phyloP scores from a whole-genome alignment of 2,113 vertebrate genomes.

The Lasiurus cinereus region DNA sequence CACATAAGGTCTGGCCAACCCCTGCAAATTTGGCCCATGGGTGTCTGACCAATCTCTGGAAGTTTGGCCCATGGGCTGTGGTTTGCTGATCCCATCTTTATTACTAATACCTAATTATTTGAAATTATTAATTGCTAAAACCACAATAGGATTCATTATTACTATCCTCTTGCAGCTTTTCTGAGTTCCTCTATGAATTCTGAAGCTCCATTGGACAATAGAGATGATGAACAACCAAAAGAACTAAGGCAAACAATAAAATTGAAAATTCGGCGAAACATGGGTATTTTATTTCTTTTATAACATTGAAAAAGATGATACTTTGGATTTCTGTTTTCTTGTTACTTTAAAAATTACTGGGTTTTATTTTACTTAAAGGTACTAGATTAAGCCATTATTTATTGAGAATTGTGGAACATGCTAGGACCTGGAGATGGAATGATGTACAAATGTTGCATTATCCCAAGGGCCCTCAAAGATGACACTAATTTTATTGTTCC shows the following conservation, averaged over 20 bases:
- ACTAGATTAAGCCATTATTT: slow-evolving; percentile 25
- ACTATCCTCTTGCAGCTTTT: slow-evolving; percentile 79
- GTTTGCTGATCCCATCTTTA: background rate
- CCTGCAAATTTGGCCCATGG: background rate
- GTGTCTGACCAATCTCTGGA: background rate
- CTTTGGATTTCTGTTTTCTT: slow-evolving; percentile 52
- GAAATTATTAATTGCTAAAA: slow-evolving; percentile 15
- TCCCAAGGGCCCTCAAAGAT: background rate
- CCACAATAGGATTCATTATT: slow-evolving; percentile 36
- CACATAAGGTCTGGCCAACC: background rate
- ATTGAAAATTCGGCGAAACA: slow-evolving; percentile 87
- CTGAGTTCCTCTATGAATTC: slow-evolving; percentile 72
- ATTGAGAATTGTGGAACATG: background rate
- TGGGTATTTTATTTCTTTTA: slow-evolving; percentile 85
- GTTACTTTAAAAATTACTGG: slow-evolving; percentile 63
- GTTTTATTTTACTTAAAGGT: slow-evolving; percentile 53
- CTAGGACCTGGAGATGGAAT: background rate
- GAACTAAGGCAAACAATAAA: slow-evolving; percentile 81
- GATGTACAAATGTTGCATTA: slow-evolving; percentile 20
- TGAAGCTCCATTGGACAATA: slow-evolving; percentile 60
- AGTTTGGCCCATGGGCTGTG: background rate
- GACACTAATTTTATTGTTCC: background rate
- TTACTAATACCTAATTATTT: background rate
- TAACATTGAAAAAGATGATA: slow-evolving; percentile 37
- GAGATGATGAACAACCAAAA: slow-evolving; percentile 69